Evolutionary conservation across 1,140 invertebrate genomes (phyloP).

Genomic region (Telenomus remus): DNA sequence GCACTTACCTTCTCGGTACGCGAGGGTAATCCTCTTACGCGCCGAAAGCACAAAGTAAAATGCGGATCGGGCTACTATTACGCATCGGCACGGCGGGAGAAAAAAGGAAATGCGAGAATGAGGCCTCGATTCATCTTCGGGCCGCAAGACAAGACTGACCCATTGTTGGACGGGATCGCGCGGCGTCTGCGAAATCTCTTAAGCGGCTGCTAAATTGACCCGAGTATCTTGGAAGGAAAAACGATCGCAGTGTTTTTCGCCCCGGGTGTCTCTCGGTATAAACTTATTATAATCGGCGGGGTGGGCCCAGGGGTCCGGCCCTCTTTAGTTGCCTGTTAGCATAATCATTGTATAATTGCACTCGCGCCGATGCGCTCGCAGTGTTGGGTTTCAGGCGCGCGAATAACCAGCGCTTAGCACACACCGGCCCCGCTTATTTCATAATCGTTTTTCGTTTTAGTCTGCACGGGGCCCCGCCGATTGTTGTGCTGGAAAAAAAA

Average conservation of each 20-base stretch:
- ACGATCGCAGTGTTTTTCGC: slow-evolving; percentile 27
- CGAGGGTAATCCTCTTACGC: slow-evolving; percentile 71
- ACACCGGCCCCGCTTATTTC: slow-evolving; percentile 18
- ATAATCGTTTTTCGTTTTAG: slow-evolving; percentile 47
- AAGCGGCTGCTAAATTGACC: slow-evolving; percentile 70
- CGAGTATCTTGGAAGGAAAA: slow-evolving; percentile 61
- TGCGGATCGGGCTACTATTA: slow-evolving; percentile 64
- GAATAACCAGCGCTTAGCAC: slow-evolving; percentile 14
- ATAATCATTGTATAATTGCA: slow-evolving; percentile 52
- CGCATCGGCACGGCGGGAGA: slow-evolving; percentile 58
- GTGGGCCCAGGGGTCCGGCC: slow-evolving; percentile 51
- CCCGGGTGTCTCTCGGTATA: slow-evolving; percentile 61
- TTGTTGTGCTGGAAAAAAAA: slow-evolving; percentile 22
- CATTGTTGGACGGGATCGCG: slow-evolving; percentile 26
- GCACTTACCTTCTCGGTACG: slow-evolving; percentile 65
- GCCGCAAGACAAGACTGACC: neutral
- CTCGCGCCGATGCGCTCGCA: slow-evolving; percentile 29
- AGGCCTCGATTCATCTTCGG: slow-evolving; percentile 24
- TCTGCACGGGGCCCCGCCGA: slow-evolving; percentile 11
- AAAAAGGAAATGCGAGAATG: slow-evolving; percentile 45
- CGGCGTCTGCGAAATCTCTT: slow-evolving; percentile 65
- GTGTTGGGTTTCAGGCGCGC: slow-evolving; percentile 39
- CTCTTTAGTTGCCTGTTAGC: slow-evolving; percentile 60
- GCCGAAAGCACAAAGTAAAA: slow-evolving; percentile 72
- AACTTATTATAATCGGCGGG: slow-evolving; percentile 64